These are phyloP conservation scores for Ruditapes philippinarum DNA, from an alignment of 1,140 invertebrate species.

Conservation along the genomic window DNA sequence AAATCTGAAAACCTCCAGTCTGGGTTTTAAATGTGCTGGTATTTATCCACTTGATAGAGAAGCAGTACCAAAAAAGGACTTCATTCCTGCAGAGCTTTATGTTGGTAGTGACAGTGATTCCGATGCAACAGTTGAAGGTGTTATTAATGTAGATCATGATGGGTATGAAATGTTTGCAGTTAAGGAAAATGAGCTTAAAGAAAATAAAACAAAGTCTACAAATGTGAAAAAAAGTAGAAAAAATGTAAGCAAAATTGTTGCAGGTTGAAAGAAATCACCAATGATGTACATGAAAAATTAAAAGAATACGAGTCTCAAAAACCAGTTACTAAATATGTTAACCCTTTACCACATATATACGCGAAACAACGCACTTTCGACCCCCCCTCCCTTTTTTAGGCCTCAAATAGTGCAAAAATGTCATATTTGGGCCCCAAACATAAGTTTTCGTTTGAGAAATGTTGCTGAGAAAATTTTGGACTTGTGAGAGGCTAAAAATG, in stretches of 20 bases:
- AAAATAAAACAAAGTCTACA: neutral
- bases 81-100: neutral
- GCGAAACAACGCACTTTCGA: too few species aligned
- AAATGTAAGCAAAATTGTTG: neutral
- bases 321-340: too few species aligned
- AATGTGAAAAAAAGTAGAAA: neutral
- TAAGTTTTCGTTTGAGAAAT: too few species aligned
- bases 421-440: too few species aligned
- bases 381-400: too few species aligned
- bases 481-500: too few species aligned
- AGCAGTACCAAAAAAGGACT: constrained; percentile 4
- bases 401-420: too few species aligned
- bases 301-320: too few species aligned
- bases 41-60: constrained; percentile 51
- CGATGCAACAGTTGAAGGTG: neutral
- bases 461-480: too few species aligned
- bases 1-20: neutral
- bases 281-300: too few species aligned
- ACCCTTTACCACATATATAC: too few species aligned
- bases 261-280: too few species aligned
- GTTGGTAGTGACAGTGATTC: neutral
- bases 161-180: neutral
- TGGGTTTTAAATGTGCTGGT: constrained; percentile 15
- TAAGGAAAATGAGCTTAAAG: neutral
- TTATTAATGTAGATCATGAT: neutral